Evolutionary conservation across 2,797 vertebrate genomes (phyloP).

Genomic region (Neoniphon sammara): DNA sequence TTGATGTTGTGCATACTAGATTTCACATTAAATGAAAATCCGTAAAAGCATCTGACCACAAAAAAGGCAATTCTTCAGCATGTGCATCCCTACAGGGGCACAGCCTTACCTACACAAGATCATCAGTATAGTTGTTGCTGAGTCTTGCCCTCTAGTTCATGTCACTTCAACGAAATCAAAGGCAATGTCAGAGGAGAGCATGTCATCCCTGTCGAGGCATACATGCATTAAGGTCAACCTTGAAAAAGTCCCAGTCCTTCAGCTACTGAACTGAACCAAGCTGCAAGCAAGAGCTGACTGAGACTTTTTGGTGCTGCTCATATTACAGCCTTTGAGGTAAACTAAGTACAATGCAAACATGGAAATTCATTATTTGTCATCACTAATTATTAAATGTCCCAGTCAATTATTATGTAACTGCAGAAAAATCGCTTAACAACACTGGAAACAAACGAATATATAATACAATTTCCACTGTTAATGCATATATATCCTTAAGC

Average conservation of each 20-base stretch:
- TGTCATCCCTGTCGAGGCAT: conserved; percentile 68
- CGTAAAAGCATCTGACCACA: too few species aligned
- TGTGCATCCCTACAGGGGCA: conserved; percentile 19
- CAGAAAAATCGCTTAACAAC: background rate
- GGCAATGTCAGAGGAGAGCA: conserved; percentile 65
- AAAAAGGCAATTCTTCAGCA: background rate
- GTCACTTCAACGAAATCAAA: conserved; percentile 68
- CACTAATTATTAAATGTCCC: too few species aligned
- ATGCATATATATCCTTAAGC: background rate
- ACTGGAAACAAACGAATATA: background rate
- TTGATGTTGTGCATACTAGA: too few species aligned
- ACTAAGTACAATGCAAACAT: conserved; percentile 9
- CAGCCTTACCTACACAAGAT: conserved; percentile 35
- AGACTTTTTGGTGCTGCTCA: conserved; percentile 32
- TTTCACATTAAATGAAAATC: too few species aligned
- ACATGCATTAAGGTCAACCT: conserved; percentile 66
- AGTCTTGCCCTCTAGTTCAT: conserved; percentile 57
- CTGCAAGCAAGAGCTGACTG: conserved; percentile 56
- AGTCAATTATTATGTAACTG: conserved; percentile 7
- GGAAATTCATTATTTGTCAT: conserved; percentile 13
- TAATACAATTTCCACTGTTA: background rate
- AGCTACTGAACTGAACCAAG: conserved; percentile 44
- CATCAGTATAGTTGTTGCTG: conserved; percentile 46
- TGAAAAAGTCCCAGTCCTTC: conserved; percentile 64
- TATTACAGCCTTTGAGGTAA: background rate